These are phyloP conservation scores for Chrysolina haemoptera DNA, from an alignment of 2,888 invertebrate genomes.

Conservation along the genomic window DNA sequence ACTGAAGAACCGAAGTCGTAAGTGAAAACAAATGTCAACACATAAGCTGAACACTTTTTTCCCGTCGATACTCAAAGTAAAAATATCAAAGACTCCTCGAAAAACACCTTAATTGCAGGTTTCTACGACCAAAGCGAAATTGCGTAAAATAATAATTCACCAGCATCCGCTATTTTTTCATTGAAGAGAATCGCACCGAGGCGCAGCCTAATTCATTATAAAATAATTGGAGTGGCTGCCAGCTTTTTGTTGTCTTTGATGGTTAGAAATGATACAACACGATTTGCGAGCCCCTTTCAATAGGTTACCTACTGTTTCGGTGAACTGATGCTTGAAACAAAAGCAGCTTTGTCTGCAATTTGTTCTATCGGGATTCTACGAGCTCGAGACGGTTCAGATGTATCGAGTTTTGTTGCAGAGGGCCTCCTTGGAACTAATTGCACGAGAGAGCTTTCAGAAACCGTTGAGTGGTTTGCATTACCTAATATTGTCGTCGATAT, in stretches of 20 bases:
- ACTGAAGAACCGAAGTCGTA: too few species aligned
- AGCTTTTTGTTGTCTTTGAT: conserved; percentile 63
- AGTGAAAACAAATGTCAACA: neutral
- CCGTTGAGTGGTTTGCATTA: neutral
- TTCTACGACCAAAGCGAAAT: conserved; percentile 37
- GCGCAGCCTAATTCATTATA: conserved; percentile 58
- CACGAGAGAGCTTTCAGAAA: conserved; percentile 8
- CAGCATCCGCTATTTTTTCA: conserved; percentile 40
- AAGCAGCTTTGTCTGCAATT: conserved; percentile 41
- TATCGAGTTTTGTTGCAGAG: neutral
- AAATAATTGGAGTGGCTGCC: conserved; percentile 61
- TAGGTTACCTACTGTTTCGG: conserved; percentile 34
- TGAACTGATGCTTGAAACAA: conserved; percentile 36
- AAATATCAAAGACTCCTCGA: neutral
- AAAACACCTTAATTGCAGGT: conserved; percentile 33
- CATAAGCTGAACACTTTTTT: neutral
- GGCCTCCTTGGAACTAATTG: conserved; percentile 8
- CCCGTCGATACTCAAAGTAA: neutral
- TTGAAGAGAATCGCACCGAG: conserved; percentile 29
- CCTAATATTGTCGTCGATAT: neutral
- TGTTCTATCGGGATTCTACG: conserved; percentile 25
- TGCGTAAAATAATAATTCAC: conserved; percentile 42
- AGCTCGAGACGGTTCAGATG: conserved; percentile 13
- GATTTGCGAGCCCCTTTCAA: conserved; percentile 54
- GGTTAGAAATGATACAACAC: conserved; percentile 62